These are phyloP conservation scores for Neoascia interrupta DNA, from an alignment of 2,888 invertebrate species.

Conservation along the genomic window DNA sequence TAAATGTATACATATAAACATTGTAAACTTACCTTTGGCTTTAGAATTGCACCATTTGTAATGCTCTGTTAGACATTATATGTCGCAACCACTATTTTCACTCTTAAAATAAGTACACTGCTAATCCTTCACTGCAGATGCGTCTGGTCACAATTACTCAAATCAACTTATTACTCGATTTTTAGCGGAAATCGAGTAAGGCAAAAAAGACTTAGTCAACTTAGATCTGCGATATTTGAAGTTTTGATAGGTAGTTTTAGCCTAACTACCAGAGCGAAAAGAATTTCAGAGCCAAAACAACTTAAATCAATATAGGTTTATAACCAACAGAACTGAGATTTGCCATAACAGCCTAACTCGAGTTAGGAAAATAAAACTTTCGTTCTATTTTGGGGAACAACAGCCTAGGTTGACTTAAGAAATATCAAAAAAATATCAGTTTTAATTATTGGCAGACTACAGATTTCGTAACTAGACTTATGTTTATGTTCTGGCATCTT, in stretches of 20 bases:
- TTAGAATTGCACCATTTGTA: constrained; percentile 3
- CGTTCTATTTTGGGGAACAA: constrained; percentile 10
- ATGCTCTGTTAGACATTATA: constrained; percentile 10
- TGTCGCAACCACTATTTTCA: background rate
- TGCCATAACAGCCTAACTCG: constrained; percentile 5
- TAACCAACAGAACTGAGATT: constrained; percentile 2
- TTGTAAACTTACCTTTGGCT: constrained; percentile 15
- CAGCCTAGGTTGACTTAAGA: constrained; percentile 14
- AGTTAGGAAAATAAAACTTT: constrained; percentile 6
- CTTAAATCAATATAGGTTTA: constrained; percentile 1
- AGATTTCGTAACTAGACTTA: constrained; percentile 6
- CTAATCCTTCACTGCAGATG: constrained; percentile 1
- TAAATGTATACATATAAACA: background rate
- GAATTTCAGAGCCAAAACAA: too few species aligned
- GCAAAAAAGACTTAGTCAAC: constrained; percentile 9
- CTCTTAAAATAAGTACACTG: background rate
- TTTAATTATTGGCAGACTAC: background rate
- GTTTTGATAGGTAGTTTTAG: background rate
- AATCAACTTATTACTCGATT: constrained; percentile 1
- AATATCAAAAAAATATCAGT: background rate
- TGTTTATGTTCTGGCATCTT: background rate
- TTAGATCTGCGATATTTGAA: background rate
- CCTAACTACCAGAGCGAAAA: too few species aligned
- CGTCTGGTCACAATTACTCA: constrained; percentile 1
- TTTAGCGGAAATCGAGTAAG: background rate